These are phyloP conservation scores for Corythoichthys intestinalis DNA, from an alignment of 2,113 vertebrate species.

Conservation along the genomic window DNA sequence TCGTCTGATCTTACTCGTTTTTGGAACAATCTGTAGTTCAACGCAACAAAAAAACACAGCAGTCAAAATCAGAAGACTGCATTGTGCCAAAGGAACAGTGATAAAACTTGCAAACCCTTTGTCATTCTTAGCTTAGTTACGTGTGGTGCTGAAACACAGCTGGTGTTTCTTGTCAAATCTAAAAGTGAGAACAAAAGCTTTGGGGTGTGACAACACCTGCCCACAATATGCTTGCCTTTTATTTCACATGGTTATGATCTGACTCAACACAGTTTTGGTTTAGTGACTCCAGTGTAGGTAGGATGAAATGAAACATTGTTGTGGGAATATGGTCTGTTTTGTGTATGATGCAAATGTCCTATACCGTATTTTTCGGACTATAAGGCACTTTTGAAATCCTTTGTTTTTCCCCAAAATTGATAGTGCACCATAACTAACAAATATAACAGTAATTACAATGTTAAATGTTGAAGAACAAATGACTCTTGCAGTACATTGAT, in stretches of 20 bases:
- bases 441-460: no score
- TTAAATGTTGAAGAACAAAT: no score
- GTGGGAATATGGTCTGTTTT: no score
- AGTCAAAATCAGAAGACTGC: no score
- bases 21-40: conserved; percentile 6
- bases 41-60: not conserved
- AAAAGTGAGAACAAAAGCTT: not conserved
- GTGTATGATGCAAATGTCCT: no score
- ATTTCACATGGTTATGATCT: not conserved
- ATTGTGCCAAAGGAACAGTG: not conserved
- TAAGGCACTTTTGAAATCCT: no score
- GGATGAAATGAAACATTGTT: not conserved
- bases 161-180: conserved; percentile 4
- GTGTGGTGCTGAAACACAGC: conserved; percentile 1
- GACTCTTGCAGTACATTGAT: no score
- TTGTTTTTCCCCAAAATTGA: no score
- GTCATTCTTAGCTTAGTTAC: conserved; percentile 13
- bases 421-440: no score
- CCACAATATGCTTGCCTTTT: not conserved
- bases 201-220: not conserved
- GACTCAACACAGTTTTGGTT: not conserved
- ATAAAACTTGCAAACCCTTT: not conserved
- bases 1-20: conserved; percentile 42
- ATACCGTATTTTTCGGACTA: no score
- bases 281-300: no score